phyloP scores from a whole-genome alignment of 2,888 invertebrate genomes.

The Metopia argyrocephala region DNA sequence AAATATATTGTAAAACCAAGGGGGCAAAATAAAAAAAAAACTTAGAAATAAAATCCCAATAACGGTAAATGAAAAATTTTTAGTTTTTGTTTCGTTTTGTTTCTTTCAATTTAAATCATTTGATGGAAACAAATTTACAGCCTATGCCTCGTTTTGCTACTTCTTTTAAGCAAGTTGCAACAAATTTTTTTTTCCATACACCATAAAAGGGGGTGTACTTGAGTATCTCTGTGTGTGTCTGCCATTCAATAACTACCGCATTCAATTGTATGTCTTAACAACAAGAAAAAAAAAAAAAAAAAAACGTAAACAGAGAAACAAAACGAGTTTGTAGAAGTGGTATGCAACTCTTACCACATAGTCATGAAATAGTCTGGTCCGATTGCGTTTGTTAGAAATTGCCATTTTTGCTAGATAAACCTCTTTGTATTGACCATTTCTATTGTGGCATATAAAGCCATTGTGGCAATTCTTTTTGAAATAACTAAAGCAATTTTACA shows the following conservation, averaged over 20 bases:
- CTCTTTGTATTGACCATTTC: slow-evolving; percentile 16
- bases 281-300: neutral
- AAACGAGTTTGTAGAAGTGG: neutral
- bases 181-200: neutral
- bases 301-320: neutral
- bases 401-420: slow-evolving; percentile 26
- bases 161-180: neutral
- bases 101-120: neutral
- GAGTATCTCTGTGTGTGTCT: neutral
- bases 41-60: slow-evolving; percentile 18
- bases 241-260: slow-evolving; percentile 35
- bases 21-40: neutral
- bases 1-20: slow-evolving; percentile 8
- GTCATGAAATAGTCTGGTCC: neutral
- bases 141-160: slow-evolving; percentile 19
- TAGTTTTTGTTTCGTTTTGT: slow-evolving; percentile 35
- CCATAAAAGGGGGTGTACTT: neutral
- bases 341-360: too few relatives aligned
- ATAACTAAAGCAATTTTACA: neutral
- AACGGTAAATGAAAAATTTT: slow-evolving; percentile 51
- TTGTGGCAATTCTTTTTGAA: neutral
- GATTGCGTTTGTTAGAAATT: neutral
- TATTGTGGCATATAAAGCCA: slow-evolving; percentile 6
- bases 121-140: slow-evolving; percentile 35
- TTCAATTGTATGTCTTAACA: slow-evolving; percentile 31